Evolutionary conservation across 2,113 vertebrate species (phyloP), one percentile per base, ranked within the genome.

Genomic region (Dicaeum eximium): DNA sequence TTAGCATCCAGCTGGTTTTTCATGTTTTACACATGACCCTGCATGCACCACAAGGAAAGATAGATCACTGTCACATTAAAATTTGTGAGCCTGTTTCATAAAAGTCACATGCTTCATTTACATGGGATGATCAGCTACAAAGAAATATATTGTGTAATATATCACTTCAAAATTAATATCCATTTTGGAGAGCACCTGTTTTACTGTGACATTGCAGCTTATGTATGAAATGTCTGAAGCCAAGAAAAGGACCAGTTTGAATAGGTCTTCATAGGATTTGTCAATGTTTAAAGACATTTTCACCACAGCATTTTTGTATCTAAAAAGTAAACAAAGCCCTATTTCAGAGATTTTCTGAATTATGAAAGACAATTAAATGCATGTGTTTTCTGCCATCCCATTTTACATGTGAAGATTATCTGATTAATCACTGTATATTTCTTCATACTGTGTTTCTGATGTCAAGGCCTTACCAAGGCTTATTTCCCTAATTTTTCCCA

Each of bases 41-140:
- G 75, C 40, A 77, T 45, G 45, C 62, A 88, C 16, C 60, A 60
- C 21, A 56, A 53, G 30, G 77, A 93, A 88, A 91, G 78, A 79
- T 42, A 92, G 85, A 96, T 95, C 81, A 92, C 60, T 92, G 92
- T 67, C 90, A 70, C 37, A 90, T 88, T 96, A 94, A 95, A 96
- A 90, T 95, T 86, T 91, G 57, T 19, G 8, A 62, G 92, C 56
- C 71, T 79, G 11, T 65, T 91, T 96, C 77, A 87, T 95, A 86
- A 60, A 84, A 96, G 57, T 90, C 94, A 71, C 93, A 74, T 83
- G 57, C 69, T 93, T 93, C 65, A 80, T 95, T 97, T 97, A 69
- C 77, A 75, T 85, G 60, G 42, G 27, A 67, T 60, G 61, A 88
- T 88, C 40, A 37, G 31, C 48, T 91, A 89, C 81, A 83, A 86